These are phyloP conservation scores for Seriola quinqueradiata DNA, from an alignment of 2,113 vertebrate species.

Conservation along the genomic window DNA sequence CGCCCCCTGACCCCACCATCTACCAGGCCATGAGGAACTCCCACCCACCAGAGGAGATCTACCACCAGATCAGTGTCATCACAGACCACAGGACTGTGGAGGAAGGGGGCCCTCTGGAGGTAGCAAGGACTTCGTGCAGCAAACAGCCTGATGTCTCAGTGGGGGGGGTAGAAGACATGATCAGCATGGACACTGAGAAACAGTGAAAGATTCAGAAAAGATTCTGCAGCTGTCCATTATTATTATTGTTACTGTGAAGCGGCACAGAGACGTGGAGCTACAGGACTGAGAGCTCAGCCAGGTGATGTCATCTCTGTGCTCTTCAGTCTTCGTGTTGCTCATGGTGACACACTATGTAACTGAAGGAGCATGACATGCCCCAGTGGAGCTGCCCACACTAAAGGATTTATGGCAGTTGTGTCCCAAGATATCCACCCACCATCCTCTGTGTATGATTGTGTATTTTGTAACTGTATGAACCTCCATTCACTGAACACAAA, in stretches of 20 bases:
- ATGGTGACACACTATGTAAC: not conserved
- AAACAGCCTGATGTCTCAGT: not conserved
- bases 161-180: not conserved
- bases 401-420: not conserved
- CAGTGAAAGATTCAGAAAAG: not conserved
- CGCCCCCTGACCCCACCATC: conserved; percentile 16
- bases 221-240: no score
- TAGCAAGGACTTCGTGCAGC: not conserved
- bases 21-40: conserved; percentile 55
- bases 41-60: conserved; percentile 60
- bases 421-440: no score
- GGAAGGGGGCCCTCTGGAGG: conserved; percentile 4
- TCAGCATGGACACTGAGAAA: not conserved
- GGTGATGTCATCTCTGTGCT: not conserved
- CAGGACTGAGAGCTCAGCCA: not conserved
- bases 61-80: conserved; percentile 62
- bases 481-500: not conserved
- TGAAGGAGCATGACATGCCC: not conserved
- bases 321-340: not conserved
- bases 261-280: not conserved
- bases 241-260: not conserved
- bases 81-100: not conserved
- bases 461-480: not conserved
- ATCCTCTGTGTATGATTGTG: not conserved
- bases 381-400: not conserved